Evolutionary conservation across 1,140 invertebrate genomes (phyloP).

Genomic region (Aphidius gifuensis): DNA sequence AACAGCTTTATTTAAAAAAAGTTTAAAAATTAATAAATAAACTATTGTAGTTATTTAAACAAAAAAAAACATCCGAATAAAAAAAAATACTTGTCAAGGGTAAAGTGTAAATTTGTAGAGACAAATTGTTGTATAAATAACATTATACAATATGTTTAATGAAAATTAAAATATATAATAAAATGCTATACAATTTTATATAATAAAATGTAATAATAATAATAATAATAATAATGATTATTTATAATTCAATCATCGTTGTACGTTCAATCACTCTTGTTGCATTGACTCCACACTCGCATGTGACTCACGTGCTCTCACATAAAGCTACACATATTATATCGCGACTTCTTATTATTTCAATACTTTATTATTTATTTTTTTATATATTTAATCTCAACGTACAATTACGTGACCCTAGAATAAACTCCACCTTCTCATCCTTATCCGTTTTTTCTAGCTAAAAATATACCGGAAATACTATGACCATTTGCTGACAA

Average conservation of each 20-base stretch:
- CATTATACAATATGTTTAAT: too few relatives aligned
- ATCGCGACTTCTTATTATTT: not conserved
- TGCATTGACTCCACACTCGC: not conserved
- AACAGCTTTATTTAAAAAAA: too few relatives aligned
- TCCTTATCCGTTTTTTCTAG: too few relatives aligned
- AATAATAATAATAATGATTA: conserved; percentile 1
- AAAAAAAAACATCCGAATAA: too few relatives aligned
- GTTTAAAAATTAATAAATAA: too few relatives aligned
- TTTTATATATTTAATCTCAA: conserved; percentile 9
- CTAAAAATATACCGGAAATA: conserved; percentile 1
- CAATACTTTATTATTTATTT: not conserved
- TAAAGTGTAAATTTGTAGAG: too few relatives aligned
- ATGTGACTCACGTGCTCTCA: conserved; percentile 10
- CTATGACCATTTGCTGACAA: conserved; percentile 1
- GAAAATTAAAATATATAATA: too few relatives aligned
- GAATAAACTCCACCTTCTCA: not conserved
- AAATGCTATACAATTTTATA: too few relatives aligned
- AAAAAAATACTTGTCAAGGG: too few relatives aligned
- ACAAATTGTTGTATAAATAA: too few relatives aligned
- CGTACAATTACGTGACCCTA: conserved; percentile 6
- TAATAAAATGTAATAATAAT: not conserved
- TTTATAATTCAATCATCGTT: conserved; percentile 4
- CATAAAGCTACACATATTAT: not conserved
- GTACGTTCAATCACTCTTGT: not conserved
- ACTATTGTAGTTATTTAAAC: too few relatives aligned